phyloP scores from a whole-genome alignment of 2,888 invertebrate genomes.

The Artemia sinica region DNA sequence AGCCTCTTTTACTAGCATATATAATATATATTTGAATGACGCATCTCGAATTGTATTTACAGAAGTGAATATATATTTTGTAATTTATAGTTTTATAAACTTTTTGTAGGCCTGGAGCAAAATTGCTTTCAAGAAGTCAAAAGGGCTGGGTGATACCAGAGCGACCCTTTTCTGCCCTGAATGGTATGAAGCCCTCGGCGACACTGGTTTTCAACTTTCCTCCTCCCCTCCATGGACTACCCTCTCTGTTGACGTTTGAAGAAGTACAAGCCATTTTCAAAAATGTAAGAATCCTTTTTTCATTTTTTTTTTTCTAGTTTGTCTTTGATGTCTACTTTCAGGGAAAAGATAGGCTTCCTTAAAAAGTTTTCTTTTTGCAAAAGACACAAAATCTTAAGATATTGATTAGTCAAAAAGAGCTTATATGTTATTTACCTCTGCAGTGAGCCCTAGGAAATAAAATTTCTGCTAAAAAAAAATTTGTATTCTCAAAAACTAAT shows the following conservation, averaged over 20 bases:
- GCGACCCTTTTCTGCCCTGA: conserved; percentile 47
- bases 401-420: no score
- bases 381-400: no score
- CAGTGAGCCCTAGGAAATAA: no score
- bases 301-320: background rate
- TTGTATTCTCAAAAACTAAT: no score
- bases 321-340: conserved; percentile 8
- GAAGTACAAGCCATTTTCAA: conserved; percentile 60
- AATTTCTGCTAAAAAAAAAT: no score
- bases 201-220: conserved; percentile 69
- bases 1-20: no score
- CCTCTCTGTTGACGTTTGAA: conserved; percentile 51
- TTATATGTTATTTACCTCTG: no score
- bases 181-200: conserved; percentile 50
- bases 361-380: no score
- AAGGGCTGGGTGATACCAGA: conserved; percentile 63
- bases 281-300: conserved; percentile 36
- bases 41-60: no score
- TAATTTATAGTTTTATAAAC: background rate
- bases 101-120: conserved; percentile 28
- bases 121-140: conserved; percentile 41
- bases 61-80: background rate
- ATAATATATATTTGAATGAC: no score
- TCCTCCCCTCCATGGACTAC: conserved; percentile 43
- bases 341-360: no score